A percentile compares a stretch with the other conserved stretches of the same genome.
Evolutionary conservation across 2,797 vertebrate genomes (phyloP).

Genomic region (Galagoides demidoff): DNA sequence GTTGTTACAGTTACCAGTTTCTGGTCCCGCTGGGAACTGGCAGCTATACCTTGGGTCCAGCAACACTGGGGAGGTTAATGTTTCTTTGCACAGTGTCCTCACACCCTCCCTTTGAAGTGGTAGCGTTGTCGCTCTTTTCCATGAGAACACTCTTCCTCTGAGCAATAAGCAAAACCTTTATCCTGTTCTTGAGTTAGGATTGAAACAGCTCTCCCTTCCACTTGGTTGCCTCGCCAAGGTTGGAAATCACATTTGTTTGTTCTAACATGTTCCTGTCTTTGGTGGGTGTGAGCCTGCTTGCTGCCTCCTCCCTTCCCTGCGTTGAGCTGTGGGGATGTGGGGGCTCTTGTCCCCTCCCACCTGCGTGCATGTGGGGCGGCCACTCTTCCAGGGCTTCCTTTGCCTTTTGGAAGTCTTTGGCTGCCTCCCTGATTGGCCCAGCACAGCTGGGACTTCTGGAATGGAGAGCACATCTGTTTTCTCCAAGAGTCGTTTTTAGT

Average conservation of each 20-base stretch:
- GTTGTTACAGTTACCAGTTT: background rate
- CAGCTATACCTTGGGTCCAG: accelerated
- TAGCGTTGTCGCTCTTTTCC: background rate
- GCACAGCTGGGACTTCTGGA: conserved; percentile 2
- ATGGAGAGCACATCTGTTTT: conserved; percentile 34
- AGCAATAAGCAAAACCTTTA: background rate
- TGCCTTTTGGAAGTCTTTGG: background rate
- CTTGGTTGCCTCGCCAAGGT: background rate
- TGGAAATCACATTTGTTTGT: background rate
- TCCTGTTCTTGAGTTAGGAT: background rate
- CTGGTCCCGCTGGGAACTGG: background rate
- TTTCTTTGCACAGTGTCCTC: accelerated
- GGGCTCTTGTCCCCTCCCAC: accelerated
- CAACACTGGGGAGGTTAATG: background rate
- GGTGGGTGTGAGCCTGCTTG: accelerated
- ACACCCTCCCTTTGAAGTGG: accelerated
- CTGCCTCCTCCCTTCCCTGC: too few relatives aligned
- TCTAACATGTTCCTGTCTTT: background rate
- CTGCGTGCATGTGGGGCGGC: background rate
- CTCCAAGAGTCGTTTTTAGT: background rate
- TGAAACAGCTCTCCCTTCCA: background rate
- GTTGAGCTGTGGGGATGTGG: background rate
- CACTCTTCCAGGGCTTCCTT: background rate
- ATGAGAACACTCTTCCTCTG: background rate
- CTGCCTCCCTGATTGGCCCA: background rate